Base-by-base conservation (phyloP, 2,888 invertebrate species). In the Branchipolynoe longqiensis region DNA sequence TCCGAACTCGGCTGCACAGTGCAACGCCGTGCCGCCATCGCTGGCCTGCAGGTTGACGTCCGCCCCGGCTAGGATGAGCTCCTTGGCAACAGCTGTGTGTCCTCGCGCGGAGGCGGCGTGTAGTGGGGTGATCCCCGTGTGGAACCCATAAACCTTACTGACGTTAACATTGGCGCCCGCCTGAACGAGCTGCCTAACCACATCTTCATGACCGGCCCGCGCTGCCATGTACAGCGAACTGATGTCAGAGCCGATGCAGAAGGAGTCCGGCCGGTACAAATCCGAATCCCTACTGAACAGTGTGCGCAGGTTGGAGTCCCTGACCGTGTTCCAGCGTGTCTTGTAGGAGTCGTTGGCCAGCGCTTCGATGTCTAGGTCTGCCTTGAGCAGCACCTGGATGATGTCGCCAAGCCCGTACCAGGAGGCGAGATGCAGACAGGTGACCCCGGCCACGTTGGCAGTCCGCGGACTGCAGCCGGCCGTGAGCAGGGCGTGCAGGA, bases 11-110 rank as follows among this genome's bases (percentile, higher is more conserved):
- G 87, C 87, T 14, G 87, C 87, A 54, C 89, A 89, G 81, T 89
- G 88, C 36, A 89, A 84, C 18, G 88, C 89, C 1, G 88, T 89
- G 48, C 88, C 88, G 36, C 89, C 89, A 62, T 88, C 89, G 41
- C 87, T 89, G 14, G 88, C 88, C 48, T 78, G 36, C 40, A 62
- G 18, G 84, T 89, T 86, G 25, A 84, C 83, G 41, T 85, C 82
- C 38, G 83, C 74, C 25, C 89, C 89, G 12, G 83, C 85, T 6
- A 48, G 40, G 4, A 89, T 74, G 25, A 89, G 78, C 6, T 82
- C 84, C n/a, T 82, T 82, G 4, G 87, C 87, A 8, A 87, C 86
- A n/a, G 83, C 73, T 8, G 33, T 74, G 58, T 88, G 84, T 4
- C 89, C 89, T 22, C 86, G 33, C 0, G 89, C 89, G 1, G 89